Conservation (phyloP, 2,888 invertebrate genomes). For the Galerucella calmariensis region DNA sequence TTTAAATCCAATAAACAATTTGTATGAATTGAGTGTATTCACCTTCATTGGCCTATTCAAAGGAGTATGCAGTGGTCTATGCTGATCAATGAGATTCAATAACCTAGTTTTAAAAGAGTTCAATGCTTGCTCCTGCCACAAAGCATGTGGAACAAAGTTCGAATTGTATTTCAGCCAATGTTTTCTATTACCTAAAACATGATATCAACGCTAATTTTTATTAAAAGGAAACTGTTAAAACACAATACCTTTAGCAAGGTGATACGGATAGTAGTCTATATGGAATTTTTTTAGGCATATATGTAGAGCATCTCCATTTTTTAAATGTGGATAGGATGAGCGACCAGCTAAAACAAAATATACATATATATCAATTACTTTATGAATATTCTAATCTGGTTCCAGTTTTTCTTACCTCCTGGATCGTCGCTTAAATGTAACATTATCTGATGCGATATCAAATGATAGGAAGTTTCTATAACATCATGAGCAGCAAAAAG, state of each 20-base stretch:
- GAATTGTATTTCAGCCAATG: conserved; percentile 91
- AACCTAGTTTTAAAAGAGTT: conserved; percentile 81
- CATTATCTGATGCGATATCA: conserved; percentile 92
- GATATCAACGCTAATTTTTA: conserved; percentile 13
- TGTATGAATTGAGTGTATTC: conserved; percentile 7
- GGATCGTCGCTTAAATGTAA: conserved; percentile 97
- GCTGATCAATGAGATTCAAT: conserved; percentile 79
- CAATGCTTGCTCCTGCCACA: conserved; percentile 90
- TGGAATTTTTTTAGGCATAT: conserved; percentile 88
- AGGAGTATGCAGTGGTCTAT: conserved; percentile 67
- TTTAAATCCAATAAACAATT: no score
- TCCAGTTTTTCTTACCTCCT: conserved; percentile 71
- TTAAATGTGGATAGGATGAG: conserved; percentile 84
- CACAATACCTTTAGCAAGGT: conserved; percentile 79
- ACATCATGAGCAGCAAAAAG: conserved; percentile 91
- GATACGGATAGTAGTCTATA: conserved; percentile 96
- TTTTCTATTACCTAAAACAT: conserved; percentile 75
- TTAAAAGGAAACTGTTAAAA: not conserved
- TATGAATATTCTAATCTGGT: no score
- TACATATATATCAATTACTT: not conserved
- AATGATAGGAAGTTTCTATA: conserved; percentile 97
- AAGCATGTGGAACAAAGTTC: conserved; percentile 80
- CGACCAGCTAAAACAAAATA: conserved; percentile 74
- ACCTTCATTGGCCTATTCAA: conserved; percentile 60
- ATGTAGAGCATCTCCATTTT: conserved; percentile 93